Conservation (phyloP, 2,888 invertebrate genomes). For the Watsonalla cultraria region DNA sequence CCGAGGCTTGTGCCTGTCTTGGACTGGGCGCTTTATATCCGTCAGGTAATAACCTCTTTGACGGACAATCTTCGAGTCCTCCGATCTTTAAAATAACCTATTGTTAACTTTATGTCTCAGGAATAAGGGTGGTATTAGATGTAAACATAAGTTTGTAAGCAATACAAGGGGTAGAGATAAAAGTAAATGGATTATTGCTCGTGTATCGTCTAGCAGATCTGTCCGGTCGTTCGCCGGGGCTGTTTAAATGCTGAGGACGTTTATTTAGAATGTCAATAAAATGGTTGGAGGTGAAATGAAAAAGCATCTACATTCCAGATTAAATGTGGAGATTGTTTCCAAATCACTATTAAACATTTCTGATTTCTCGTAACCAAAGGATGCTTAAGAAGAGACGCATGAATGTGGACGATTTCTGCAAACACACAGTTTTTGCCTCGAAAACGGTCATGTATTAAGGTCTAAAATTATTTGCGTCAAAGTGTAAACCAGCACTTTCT, state of each 20-base stretch:
- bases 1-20: constrained; percentile 39
- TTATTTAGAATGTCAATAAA: background rate
- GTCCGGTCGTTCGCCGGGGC: constrained; percentile 35
- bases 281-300: background rate
- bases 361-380: too few species aligned
- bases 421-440: too few species aligned
- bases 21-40: constrained; percentile 54
- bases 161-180: constrained; percentile 65
- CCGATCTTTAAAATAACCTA: constrained; percentile 1
- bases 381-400: too few species aligned
- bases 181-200: constrained; percentile 75
- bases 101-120: constrained; percentile 19
- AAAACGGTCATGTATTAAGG: too few species aligned
- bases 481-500: too few species aligned
- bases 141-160: constrained; percentile 29
- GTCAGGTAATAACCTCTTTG: constrained; percentile 78
- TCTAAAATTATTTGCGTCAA: too few species aligned
- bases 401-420: too few species aligned
- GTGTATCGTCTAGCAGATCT: constrained; percentile 58
- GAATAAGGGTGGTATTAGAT: constrained; percentile 13
- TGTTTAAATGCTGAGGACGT: constrained; percentile 3
- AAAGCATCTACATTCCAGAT: too few species aligned
- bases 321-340: too few species aligned
- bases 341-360: too few species aligned
- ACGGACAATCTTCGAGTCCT: constrained; percentile 44